These are phyloP conservation scores for Pristis pectinata DNA, from an alignment of 2,797 vertebrate species.

Conservation along the genomic window DNA sequence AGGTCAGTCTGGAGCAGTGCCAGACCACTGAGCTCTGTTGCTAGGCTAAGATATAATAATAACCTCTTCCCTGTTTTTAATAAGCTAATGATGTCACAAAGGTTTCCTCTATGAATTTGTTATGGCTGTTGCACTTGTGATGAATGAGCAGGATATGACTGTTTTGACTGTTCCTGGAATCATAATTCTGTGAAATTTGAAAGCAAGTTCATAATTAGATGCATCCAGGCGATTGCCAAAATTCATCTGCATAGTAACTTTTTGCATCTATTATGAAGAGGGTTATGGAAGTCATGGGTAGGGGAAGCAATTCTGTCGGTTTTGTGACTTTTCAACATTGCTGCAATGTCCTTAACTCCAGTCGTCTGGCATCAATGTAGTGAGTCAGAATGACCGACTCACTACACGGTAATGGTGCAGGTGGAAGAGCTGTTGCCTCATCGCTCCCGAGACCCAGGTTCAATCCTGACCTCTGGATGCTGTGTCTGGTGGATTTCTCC, in stretches of 20 bases:
- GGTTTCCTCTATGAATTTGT: conserved; percentile 24
- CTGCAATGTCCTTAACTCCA: not conserved
- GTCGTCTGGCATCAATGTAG: not conserved
- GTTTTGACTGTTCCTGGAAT: conserved; percentile 30
- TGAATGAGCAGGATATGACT: conserved; percentile 29
- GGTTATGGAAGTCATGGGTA: not conserved
- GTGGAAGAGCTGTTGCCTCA: no score
- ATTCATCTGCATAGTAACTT: not conserved
- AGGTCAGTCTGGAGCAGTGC: not conserved
- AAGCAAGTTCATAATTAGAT: conserved; percentile 27
- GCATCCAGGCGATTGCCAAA: conserved; percentile 18
- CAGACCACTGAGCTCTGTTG: conserved; percentile 1
- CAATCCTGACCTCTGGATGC: no score
- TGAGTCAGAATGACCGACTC: not conserved
- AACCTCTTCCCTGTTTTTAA: conserved; percentile 20
- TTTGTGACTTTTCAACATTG: not conserved
- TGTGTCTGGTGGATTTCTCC: no score
- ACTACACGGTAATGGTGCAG: no score
- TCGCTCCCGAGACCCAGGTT: no score
- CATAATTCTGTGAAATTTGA: conserved; percentile 22
- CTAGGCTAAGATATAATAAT: conserved; percentile 20
- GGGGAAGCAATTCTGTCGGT: not conserved
- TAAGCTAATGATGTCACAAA: conserved; percentile 33
- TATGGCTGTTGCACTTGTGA: conserved; percentile 26
- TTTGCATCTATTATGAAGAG: not conserved